These are phyloP conservation scores for Erannis defoliaria DNA, from an alignment of 2,888 invertebrate species.

Conservation along the genomic window DNA sequence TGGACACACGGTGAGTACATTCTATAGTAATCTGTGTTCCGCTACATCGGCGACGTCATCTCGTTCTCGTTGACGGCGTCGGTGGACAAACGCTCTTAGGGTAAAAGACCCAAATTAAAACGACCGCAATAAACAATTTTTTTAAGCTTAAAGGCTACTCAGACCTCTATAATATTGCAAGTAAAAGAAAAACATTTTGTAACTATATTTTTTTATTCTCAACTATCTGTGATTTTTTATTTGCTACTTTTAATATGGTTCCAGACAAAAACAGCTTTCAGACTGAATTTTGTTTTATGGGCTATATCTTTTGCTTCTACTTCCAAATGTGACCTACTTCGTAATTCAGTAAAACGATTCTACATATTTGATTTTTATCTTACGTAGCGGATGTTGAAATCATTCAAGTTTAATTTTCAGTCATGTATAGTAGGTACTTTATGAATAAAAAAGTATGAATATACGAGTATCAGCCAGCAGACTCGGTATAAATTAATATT, in stretches of 20 bases:
- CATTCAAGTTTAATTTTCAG: constrained; percentile 32
- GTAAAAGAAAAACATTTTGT: neutral
- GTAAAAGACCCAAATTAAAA: no score
- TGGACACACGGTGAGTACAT: no score
- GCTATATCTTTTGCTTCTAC: constrained; percentile 14
- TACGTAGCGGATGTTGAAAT: constrained; percentile 27
- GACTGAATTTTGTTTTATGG: constrained; percentile 19
- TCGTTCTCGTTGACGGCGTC: no score
- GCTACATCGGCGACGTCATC: no score
- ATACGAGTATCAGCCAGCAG: neutral
- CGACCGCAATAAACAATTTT: no score
- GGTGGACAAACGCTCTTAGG: no score
- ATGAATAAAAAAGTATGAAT: constrained; percentile 25
- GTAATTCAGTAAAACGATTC: constrained; percentile 27
- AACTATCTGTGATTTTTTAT: no score
- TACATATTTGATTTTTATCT: constrained; percentile 32
- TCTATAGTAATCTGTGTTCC: no score
- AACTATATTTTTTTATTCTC: neutral
- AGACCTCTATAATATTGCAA: no score
- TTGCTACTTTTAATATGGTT: no score
- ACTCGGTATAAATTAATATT: constrained; percentile 26
- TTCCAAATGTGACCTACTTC: constrained; percentile 20
- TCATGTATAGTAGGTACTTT: constrained; percentile 18
- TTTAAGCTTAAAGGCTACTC: no score
- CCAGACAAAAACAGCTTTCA: neutral